Percentiles rank a stretch among this genome's conserved stretches.
Evolutionary conservation across 2,797 vertebrate species (phyloP).

Genomic region (Pagetopsis macropterus): DNA sequence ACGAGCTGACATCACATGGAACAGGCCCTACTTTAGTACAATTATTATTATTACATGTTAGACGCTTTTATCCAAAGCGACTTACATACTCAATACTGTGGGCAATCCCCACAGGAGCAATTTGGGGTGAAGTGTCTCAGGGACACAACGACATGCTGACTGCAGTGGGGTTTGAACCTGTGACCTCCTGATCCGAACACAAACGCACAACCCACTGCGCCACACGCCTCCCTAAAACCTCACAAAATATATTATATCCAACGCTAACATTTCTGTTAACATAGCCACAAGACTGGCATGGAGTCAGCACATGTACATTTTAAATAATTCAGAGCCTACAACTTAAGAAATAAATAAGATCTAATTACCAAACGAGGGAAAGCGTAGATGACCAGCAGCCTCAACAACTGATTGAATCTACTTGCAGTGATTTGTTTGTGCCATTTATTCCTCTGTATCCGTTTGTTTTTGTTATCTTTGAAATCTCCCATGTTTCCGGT

Average conservation of each 20-base stretch:
- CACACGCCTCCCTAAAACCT: not conserved
- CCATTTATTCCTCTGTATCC: conserved; percentile 6
- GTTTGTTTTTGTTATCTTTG: conserved; percentile 17
- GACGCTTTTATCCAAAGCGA: no score
- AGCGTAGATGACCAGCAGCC: not conserved
- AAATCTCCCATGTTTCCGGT: conserved; percentile 9
- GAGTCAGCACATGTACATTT: not conserved
- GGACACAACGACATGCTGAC: no score
- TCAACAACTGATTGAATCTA: not conserved
- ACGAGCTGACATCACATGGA: conserved; percentile 2
- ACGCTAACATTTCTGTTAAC: not conserved
- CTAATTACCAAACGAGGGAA: conserved; percentile 1
- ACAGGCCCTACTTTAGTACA: not conserved
- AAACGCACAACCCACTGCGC: no score
- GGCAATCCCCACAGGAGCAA: no score
- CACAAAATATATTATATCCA: no score
- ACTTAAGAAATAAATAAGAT: not conserved
- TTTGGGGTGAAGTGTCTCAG: no score
- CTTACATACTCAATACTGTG: no score
- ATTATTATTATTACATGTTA: no score
- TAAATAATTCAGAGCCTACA: not conserved
- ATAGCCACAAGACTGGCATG: not conserved
- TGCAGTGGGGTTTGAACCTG: no score
- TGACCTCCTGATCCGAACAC: no score
- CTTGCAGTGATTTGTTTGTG: conserved; percentile 1